These are phyloP conservation scores for Caenorhabditis sp. DNA, from an alignment of 2,888 invertebrate species.

Conservation along the genomic window DNA sequence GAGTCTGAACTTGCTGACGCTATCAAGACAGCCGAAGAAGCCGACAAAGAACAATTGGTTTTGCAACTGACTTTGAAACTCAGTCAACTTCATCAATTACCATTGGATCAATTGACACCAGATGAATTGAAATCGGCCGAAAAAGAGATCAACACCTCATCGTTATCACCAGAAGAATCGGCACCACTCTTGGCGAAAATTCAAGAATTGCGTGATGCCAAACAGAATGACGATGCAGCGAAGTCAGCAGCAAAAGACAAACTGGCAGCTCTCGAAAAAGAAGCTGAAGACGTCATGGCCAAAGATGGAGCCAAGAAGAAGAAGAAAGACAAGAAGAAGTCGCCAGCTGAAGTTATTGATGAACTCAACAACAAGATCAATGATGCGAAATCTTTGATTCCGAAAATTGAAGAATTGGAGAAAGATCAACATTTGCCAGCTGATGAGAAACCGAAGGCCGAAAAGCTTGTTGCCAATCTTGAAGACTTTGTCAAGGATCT, in stretches of 20 bases:
- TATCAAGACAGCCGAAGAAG: slow-evolving; percentile 40
- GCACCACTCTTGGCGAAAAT: slow-evolving; percentile 18
- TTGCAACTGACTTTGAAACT: slow-evolving; percentile 25
- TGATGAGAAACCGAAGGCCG: slow-evolving; percentile 10
- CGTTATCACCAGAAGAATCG: slow-evolving; percentile 29
- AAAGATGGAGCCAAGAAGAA: slow-evolving; percentile 34
- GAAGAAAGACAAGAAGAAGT: slow-evolving; percentile 46
- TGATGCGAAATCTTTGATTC: slow-evolving; percentile 29
- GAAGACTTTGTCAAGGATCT: slow-evolving; percentile 11
- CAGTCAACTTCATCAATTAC: slow-evolving; percentile 32
- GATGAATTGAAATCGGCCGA: slow-evolving; percentile 37
- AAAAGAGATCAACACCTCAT: slow-evolving; percentile 18
- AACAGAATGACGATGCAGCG: slow-evolving; percentile 24
- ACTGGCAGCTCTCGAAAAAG: slow-evolving; percentile 26
- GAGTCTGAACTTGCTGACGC: slow-evolving; percentile 41
- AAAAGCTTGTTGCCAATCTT: slow-evolving; percentile 6
- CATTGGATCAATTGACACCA: slow-evolving; percentile 22
- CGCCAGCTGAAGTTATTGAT: slow-evolving; percentile 28
- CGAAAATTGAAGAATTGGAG: slow-evolving; percentile 30
- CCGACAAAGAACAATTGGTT: slow-evolving; percentile 42
- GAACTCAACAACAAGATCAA: slow-evolving; percentile 21
- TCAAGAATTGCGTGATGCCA: slow-evolving; percentile 27
- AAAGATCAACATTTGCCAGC: slow-evolving; percentile 2
- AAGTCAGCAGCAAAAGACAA: slow-evolving; percentile 16
- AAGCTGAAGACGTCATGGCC: slow-evolving; percentile 38